phyloP scores from a whole-genome alignment of 2,113 vertebrate species.

The Psilopsiagon aymara region DNA sequence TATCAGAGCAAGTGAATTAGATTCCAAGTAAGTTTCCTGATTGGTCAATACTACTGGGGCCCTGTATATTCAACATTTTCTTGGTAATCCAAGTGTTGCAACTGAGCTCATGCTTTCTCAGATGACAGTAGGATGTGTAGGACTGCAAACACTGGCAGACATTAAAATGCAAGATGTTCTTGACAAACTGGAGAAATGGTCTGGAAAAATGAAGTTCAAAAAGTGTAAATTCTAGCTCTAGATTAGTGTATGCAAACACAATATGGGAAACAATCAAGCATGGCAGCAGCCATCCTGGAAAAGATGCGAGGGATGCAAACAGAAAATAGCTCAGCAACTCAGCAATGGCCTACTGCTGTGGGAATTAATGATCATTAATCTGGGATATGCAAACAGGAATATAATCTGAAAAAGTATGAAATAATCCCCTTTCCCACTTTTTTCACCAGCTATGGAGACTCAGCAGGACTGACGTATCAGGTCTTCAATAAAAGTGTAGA shows the following conservation, averaged over 20 bases:
- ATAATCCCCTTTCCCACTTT: neutral
- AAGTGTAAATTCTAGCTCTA: neutral
- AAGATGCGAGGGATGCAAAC: neutral
- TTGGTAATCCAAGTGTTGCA: neutral
- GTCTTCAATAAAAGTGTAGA: neutral
- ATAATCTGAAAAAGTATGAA: neutral
- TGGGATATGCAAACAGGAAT: neutral
- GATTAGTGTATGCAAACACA: neutral
- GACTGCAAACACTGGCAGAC: neutral
- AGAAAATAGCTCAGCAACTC: neutral
- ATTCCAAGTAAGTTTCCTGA: neutral
- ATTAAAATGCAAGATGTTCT: neutral
- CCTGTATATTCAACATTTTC: neutral
- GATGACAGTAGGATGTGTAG: neutral
- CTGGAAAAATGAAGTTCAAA: neutral
- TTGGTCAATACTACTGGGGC: neutral
- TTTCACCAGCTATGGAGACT: neutral
- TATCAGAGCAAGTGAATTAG: neutral
- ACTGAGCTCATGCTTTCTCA: neutral
- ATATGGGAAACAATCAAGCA: neutral
- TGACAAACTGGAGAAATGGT: neutral
- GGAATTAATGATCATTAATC: neutral
- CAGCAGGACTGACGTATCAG: neutral
- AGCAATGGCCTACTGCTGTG: neutral
- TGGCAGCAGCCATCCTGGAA: neutral